Evolutionary conservation across 53 echinoderm and acorn worm genomes (phyloP).

Genomic region (Temnopleurus reevesii): DNA sequence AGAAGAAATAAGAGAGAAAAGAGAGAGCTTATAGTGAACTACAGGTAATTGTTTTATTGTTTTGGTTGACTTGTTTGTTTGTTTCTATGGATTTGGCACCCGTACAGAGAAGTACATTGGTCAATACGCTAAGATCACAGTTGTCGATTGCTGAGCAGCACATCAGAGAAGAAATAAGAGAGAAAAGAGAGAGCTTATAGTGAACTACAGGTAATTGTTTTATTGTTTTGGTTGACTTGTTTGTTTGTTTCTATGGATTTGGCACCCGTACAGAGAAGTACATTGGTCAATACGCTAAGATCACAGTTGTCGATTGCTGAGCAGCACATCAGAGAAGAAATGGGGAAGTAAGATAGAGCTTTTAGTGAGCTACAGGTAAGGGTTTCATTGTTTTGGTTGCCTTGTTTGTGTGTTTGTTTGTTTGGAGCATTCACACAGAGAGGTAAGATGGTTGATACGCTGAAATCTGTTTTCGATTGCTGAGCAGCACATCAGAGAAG

Average conservation of each 20-base stretch:
- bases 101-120: constrained; percentile 65
- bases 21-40: constrained; percentile 75
- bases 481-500: constrained; percentile 66
- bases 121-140: constrained; percentile 70
- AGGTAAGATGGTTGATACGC: constrained; percentile 67
- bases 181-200: constrained; percentile 62
- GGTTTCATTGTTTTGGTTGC: not conserved
- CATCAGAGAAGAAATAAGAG: constrained; percentile 56
- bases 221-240: not conserved
- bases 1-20: constrained; percentile 50
- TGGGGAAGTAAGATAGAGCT: constrained; percentile 58
- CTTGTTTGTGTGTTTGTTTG: no score
- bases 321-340: constrained; percentile 60
- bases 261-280: no score
- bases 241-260: no score
- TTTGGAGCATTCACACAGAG: constrained; percentile 78
- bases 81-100: no score
- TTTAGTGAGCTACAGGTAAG: constrained; percentile 75
- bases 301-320: constrained; percentile 61
- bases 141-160: constrained; percentile 62
- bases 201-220: constrained; percentile 69
- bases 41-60: constrained; percentile 47
- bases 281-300: constrained; percentile 69
- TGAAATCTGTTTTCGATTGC: constrained; percentile 58
- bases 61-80: no score